Conservation (phyloP, 2,888 invertebrate genomes). For the Laspeyria flexula region DNA sequence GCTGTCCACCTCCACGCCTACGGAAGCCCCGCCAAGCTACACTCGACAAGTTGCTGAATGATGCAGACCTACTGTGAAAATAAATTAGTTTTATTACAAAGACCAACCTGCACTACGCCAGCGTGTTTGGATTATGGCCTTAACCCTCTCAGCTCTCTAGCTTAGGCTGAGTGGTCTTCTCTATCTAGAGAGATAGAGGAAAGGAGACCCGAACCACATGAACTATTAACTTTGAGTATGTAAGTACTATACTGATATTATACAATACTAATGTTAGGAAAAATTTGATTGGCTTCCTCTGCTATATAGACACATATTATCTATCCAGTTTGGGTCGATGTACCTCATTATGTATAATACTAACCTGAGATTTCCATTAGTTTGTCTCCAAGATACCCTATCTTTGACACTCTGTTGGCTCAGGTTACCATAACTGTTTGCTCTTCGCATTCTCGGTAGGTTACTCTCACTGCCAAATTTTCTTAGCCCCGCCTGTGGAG, state of each 20-base stretch:
- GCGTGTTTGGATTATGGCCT: too few species aligned
- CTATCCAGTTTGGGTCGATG: too few species aligned
- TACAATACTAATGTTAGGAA: too few species aligned
- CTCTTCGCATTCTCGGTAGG: constrained; percentile 53
- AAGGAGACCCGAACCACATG: too few species aligned
- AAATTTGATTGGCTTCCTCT: too few species aligned
- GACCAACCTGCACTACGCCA: too few species aligned
- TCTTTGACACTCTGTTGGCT: constrained; percentile 53
- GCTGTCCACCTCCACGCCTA: constrained; percentile 51
- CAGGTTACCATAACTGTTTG: constrained; percentile 65
- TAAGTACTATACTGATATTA: too few species aligned
- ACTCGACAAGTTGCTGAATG: constrained; percentile 53
- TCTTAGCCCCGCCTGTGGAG: constrained; percentile 42
- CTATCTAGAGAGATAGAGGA: too few species aligned
- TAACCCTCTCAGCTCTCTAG: too few species aligned
- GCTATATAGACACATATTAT: too few species aligned
- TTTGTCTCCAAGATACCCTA: constrained; percentile 58
- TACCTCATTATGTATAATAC: neutral
- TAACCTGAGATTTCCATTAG: constrained; percentile 67
- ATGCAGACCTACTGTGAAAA: constrained; percentile 53
- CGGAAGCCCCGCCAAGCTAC: constrained; percentile 52
- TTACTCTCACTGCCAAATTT: constrained; percentile 66
- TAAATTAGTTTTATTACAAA: neutral
- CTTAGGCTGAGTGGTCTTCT: too few species aligned
- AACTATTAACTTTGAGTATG: too few species aligned